Evolutionary conservation across 2,797 vertebrate genomes (phyloP).

Genomic region (Hybognathus amarus): DNA sequence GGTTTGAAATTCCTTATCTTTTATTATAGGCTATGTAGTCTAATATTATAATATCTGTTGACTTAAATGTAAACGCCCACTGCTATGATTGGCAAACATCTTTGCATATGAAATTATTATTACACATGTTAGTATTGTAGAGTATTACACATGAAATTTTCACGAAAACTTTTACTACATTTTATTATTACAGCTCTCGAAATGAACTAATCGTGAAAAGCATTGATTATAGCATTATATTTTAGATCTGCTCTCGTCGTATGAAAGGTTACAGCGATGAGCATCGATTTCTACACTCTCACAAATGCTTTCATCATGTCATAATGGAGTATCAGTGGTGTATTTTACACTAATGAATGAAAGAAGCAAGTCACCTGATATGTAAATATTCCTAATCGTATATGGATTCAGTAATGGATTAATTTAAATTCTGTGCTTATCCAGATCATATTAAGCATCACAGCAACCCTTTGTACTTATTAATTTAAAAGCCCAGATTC

Average conservation of each 20-base stretch:
- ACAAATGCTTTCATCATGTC: background rate
- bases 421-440: background rate
- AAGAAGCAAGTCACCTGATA: slow-evolving; percentile 1
- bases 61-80: background rate
- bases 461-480: background rate
- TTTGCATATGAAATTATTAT: background rate
- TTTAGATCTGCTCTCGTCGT: background rate
- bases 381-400: background rate
- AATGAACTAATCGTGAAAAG: background rate
- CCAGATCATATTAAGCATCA: background rate
- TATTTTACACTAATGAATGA: background rate
- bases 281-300: background rate
- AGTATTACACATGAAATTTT: background rate
- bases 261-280: background rate
- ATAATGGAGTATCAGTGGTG: no score
- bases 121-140: background rate
- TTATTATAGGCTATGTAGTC: no score
- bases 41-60: background rate
- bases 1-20: no score
- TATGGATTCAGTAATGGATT: background rate
- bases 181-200: background rate
- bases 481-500: background rate
- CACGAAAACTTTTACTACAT: background rate
- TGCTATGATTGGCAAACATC: background rate
- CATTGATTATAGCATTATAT: background rate